Percentiles rank a stretch among this genome's conserved stretches.
phyloP scores from a whole-genome alignment of 2,797 vertebrate species.

The Sebastes jordani region DNA sequence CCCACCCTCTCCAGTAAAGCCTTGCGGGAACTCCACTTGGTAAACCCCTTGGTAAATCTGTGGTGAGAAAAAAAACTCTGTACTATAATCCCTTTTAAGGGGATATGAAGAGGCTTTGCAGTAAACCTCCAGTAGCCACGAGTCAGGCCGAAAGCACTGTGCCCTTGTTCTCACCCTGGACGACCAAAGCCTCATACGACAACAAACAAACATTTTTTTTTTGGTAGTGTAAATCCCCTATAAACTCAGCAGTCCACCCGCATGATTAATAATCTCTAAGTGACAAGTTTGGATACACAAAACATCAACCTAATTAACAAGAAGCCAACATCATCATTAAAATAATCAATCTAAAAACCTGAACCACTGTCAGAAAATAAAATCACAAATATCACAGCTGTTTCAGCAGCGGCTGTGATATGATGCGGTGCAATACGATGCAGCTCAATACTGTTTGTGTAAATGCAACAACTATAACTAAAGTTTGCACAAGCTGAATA shows the following conservation, averaged over 20 bases:
- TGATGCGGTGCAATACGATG: background rate
- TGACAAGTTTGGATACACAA: conserved; percentile 11
- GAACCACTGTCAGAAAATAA: background rate
- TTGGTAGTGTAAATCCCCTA: background rate
- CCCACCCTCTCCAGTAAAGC: conserved; percentile 47
- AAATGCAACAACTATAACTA: background rate
- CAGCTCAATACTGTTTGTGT: background rate
- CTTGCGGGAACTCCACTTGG: conserved; percentile 54
- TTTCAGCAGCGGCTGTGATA: background rate
- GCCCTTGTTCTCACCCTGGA: conserved; percentile 62
- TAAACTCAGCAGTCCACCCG: background rate
- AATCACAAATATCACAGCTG: conserved; percentile 13
- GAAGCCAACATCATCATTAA: conserved; percentile 2
- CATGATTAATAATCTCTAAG: conserved; percentile 6
- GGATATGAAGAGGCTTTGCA: conserved; percentile 73
- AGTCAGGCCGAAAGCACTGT: conserved; percentile 45
- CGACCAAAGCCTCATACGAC: conserved; percentile 32
- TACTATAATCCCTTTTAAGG: conserved; percentile 78
- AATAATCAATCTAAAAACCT: background rate
- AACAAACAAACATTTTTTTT: conserved; percentile 5
- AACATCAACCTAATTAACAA: conserved; percentile 5
- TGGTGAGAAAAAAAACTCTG: conserved; percentile 35
- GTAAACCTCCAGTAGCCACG: conserved; percentile 61
- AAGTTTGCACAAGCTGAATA: background rate
- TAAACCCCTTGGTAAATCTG: conserved; percentile 62